Conservation (phyloP, 2,113 vertebrate genomes). For the Litocranius walleri region DNA sequence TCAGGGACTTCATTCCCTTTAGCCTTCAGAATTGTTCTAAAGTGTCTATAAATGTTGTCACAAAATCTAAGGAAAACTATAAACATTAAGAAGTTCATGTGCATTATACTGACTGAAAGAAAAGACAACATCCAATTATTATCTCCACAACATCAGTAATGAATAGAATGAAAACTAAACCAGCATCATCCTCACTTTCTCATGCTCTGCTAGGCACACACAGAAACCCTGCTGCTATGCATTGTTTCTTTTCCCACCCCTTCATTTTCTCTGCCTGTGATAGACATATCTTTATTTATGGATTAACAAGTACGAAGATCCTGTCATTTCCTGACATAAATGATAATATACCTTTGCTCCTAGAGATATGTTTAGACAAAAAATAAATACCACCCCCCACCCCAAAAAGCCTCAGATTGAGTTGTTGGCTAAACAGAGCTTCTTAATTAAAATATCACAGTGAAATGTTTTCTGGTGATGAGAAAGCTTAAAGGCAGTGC, state of each 20-base stretch:
- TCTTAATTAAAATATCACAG: slow-evolving; percentile 47
- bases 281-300: slow-evolving; percentile 58
- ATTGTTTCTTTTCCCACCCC: slow-evolving; percentile 32
- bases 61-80: not conserved
- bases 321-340: slow-evolving; percentile 64
- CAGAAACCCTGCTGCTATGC: not conserved
- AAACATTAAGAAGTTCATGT: not conserved
- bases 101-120: not conserved
- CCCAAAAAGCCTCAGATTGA: slow-evolving; percentile 36
- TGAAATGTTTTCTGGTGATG: not conserved
- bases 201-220: not conserved
- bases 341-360: slow-evolving; percentile 58
- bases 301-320: slow-evolving; percentile 54
- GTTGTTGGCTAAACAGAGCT: slow-evolving; percentile 43
- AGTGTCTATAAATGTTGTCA: not conserved
- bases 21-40: not conserved
- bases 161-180: slow-evolving; percentile 17
- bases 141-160: not conserved
- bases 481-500: not conserved
- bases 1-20: not conserved
- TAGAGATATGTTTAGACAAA: slow-evolving; percentile 13
- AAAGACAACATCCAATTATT: not conserved
- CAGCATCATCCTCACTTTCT: slow-evolving; percentile 33
- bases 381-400: not conserved
- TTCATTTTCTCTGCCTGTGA: slow-evolving; percentile 61